Percentiles rank a stretch among this genome's conserved stretches.
Conservation (phyloP, 2,113 vertebrate genomes). For the Plecturocebus donacophilus region DNA sequence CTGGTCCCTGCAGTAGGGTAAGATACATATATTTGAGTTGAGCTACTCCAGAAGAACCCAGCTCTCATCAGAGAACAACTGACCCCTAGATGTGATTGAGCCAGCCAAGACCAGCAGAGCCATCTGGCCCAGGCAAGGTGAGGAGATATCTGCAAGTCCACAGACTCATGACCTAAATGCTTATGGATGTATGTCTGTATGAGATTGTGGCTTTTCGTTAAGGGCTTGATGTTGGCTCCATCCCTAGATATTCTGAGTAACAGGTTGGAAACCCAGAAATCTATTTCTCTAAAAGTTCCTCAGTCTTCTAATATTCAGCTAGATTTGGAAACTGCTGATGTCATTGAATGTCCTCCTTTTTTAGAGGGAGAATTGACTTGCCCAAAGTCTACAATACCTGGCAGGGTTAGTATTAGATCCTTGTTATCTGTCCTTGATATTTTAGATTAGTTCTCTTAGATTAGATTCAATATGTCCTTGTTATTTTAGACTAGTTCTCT, state of each 20-base stretch:
- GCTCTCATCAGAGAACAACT: neutral
- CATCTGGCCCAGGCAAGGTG: neutral
- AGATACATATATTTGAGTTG: neutral
- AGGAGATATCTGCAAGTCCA: neutral
- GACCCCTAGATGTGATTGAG: neutral
- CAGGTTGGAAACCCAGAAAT: neutral
- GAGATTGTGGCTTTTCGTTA: neutral
- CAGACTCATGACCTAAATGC: neutral
- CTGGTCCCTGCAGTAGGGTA: neutral
- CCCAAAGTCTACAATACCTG: neutral
- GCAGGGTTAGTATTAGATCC: neutral
- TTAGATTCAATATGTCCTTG: neutral
- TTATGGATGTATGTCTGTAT: neutral
- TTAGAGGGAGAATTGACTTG: neutral
- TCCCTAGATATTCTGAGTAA: neutral
- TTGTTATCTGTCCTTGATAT: neutral
- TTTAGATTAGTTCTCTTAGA: neutral
- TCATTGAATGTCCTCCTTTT: neutral
- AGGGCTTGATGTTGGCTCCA: neutral
- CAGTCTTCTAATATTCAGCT: neutral
- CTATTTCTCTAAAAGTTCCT: neutral
- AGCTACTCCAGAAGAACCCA: neutral
- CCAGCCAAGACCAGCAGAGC: neutral
- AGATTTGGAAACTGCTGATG: neutral
- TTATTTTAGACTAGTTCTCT: neutral